Percentiles rank a stretch among this genome's conserved stretches.
These are phyloP conservation scores for Lordiphosa collinella DNA, from an alignment of 1,140 invertebrate genomes.

Conservation along the genomic window DNA sequence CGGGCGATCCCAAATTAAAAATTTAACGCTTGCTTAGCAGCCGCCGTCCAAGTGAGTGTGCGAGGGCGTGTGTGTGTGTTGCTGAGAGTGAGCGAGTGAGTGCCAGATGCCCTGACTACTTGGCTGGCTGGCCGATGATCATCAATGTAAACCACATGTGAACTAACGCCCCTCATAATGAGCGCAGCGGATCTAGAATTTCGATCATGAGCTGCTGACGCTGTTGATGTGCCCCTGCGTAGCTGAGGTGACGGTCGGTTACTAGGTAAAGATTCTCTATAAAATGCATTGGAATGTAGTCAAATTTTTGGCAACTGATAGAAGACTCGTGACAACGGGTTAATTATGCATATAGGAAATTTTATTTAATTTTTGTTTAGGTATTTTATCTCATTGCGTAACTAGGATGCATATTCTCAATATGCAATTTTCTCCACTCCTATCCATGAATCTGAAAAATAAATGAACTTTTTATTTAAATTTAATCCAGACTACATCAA, in stretches of 20 bases:
- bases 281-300: neutral
- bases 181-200: constrained; percentile 29
- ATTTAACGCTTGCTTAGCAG: constrained; percentile 57
- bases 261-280: neutral
- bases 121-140: constrained; percentile 29
- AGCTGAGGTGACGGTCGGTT: too few species aligned
- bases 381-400: too few species aligned
- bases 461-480: too few species aligned
- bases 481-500: too few species aligned
- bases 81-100: constrained; percentile 4
- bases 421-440: too few species aligned
- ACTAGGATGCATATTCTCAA: too few species aligned
- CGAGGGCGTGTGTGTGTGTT: constrained; percentile 1
- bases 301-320: too few species aligned
- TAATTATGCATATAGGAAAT: too few species aligned
- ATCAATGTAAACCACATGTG: constrained; percentile 42
- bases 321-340: too few species aligned
- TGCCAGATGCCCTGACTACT: constrained; percentile 38
- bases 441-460: too few species aligned
- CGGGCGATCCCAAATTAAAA: constrained; percentile 29
- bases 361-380: too few species aligned
- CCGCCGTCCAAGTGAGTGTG: neutral
- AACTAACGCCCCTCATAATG: constrained; percentile 68
- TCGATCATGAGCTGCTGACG: neutral
- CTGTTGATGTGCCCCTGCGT: neutral